Conservation (phyloP, 2,797 vertebrate genomes). For the Cynodonichthys magdalenae region DNA sequence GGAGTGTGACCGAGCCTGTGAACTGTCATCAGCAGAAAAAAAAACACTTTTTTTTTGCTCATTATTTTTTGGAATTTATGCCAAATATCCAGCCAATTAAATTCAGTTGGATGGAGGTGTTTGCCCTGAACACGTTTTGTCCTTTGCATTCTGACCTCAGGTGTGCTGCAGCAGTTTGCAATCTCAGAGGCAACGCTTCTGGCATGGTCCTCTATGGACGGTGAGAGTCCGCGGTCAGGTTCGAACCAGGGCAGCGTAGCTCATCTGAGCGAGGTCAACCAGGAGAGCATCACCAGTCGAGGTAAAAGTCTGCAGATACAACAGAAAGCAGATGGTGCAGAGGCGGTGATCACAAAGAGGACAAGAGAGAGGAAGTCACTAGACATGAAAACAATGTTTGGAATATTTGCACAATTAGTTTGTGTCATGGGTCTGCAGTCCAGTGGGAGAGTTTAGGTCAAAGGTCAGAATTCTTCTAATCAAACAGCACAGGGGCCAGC, state of each 20-base stretch:
- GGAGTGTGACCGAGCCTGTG: slow-evolving; percentile 13
- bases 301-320: slow-evolving; percentile 65
- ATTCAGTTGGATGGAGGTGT: neutral
- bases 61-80: slow-evolving; percentile 13
- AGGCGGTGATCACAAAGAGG: slow-evolving; percentile 2
- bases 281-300: slow-evolving; percentile 89
- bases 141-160: slow-evolving; percentile 66
- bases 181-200: slow-evolving; percentile 96
- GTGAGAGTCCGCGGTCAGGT: slow-evolving; percentile 92
- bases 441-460: neutral
- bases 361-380: neutral
- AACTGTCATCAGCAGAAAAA: slow-evolving; percentile 33
- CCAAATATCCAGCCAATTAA: slow-evolving; percentile 22
- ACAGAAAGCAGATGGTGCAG: slow-evolving; percentile 5
- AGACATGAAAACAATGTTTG: slow-evolving; percentile 1
- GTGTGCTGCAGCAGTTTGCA: slow-evolving; percentile 97
- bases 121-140: slow-evolving; percentile 15
- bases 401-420: slow-evolving; percentile 22
- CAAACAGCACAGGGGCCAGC: neutral
- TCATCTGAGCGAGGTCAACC: slow-evolving; percentile 91
- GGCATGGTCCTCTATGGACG: slow-evolving; percentile 98
- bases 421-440: slow-evolving; percentile 42
- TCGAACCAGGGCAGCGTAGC: slow-evolving; percentile 94
- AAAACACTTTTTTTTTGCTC: neutral
- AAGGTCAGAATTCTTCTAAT: no score